Conservation (phyloP, 2,797 vertebrate species). For the Fratercula arctica region DNA sequence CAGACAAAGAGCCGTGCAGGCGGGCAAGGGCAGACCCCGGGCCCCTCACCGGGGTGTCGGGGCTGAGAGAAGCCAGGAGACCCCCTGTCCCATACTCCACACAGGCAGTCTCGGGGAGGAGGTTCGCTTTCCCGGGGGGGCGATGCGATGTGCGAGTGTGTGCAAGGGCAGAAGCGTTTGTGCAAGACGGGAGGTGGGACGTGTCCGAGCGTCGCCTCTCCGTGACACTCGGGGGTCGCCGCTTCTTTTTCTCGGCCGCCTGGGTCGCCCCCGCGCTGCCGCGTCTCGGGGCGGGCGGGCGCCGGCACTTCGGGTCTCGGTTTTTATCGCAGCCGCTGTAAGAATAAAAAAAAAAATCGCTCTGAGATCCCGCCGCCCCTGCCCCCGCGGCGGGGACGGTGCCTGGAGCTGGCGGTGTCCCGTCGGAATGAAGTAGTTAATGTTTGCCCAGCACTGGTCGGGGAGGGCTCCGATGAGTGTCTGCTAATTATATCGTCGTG, state of each 20-base stretch:
- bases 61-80: neutral
- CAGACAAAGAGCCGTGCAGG: conserved; percentile 8
- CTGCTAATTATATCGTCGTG: neutral
- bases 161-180: neutral
- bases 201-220: rapidly evolving
- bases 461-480: neutral
- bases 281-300: rapidly evolving
- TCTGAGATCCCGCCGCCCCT: rapidly evolving
- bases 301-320: too few species aligned
- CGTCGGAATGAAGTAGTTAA: neutral
- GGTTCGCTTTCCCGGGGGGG: rapidly evolving
- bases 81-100: neutral
- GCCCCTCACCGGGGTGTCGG: neutral
- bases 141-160: rapidly evolving
- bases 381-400: neutral
- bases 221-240: rapidly evolving
- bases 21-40: neutral
- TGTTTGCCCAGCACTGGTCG: neutral
- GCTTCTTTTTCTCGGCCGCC: rapidly evolving
- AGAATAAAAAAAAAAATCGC: rapidly evolving
- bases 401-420: neutral
- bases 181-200: neutral
- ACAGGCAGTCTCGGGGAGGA: neutral
- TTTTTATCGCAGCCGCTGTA: neutral
- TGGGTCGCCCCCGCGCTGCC: neutral